Conservation (phyloP, 1,140 invertebrate species). For the Drosophila obscura region DNA sequence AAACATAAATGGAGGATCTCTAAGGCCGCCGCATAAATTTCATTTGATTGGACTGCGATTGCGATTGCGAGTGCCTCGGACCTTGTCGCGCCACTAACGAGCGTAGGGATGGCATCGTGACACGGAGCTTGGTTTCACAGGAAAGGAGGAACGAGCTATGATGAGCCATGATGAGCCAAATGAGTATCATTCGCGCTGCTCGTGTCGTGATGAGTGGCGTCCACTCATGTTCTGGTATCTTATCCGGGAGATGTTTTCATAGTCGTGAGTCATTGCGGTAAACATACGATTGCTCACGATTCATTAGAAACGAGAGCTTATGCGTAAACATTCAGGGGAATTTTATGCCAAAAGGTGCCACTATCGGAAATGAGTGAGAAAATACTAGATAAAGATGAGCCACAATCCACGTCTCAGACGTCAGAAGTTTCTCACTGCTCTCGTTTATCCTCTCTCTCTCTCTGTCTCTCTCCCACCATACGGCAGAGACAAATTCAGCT, state of each 20-base stretch:
- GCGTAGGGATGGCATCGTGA: slow-evolving; percentile 52
- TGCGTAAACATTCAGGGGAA: neutral
- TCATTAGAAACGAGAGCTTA: too few species aligned
- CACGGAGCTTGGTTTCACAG: neutral
- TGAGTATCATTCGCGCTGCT: neutral
- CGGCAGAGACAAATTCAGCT: slow-evolving; percentile 36
- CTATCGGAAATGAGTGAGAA: too few species aligned
- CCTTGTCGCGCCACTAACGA: slow-evolving; percentile 52
- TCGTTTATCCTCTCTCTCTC: too few species aligned
- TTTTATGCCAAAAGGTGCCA: neutral
- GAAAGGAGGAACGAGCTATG: neutral
- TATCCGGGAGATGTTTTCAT: slow-evolving; percentile 10
- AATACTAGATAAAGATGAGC: too few species aligned
- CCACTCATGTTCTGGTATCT: slow-evolving; percentile 21
- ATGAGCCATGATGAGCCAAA: too few species aligned
- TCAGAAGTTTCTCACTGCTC: too few species aligned
- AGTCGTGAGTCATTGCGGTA: too few species aligned
- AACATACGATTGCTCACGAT: too few species aligned
- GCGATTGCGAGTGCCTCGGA: slow-evolving; percentile 3
- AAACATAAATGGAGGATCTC: slow-evolving; percentile 42
- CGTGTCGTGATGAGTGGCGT: too few species aligned
- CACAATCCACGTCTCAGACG: too few species aligned
- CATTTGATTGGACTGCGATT: slow-evolving; percentile 61
- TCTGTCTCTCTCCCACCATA: slow-evolving; percentile 2
- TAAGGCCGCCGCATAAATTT: slow-evolving; percentile 76